Base-by-base conservation (phyloP, 2,888 invertebrate species). In the Lacanobia oleracea region DNA sequence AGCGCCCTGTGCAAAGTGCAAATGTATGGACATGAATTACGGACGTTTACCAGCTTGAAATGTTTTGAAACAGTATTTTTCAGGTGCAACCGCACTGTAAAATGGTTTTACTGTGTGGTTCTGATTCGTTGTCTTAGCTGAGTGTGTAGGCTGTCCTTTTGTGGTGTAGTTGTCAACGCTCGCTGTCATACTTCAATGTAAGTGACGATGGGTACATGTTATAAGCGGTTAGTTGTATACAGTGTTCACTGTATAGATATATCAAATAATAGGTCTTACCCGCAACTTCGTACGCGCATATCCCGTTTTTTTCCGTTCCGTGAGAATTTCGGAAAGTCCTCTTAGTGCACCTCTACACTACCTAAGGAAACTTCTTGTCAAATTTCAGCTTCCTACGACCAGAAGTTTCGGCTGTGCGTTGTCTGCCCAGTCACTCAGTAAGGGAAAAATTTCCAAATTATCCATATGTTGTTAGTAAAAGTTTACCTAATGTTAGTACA, bases 141-240 rank as follows among this genome's bases (percentile, higher is more conserved):
- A 54, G 61, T 67, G 65, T 45, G 57, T 67, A 70, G 64, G 77
- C 82, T 80, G 77, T 67, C 67, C 77, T 70, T 74, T 72, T 66
- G 76, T 80, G 78, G 75, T 79, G 80, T 79, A 81, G 61, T 78
- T 80, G 79, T 82, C 82, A 82, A 67, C 66, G 18, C 14, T 59
- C 62, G 23, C 50, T 64, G 73, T 66, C 54, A 69, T 48, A 61
- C 56, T 69, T 64, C 68, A 43, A 78, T 62, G 56, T 67, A 16
- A 63, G 18, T 43, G 40, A 21, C 43, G 10, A 33, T 9, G n/a
- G 23, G 57, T 62, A 12, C 50, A 77, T 56, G 56, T 10, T 18
- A 56, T 56, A 56, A 33, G 56, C 54, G 27, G 16, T 33, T 54
- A 16, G 27, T 1, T 54, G 12, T 43, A 12, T 12, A 45, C 3